Evolutionary conservation across 2,113 vertebrate species (phyloP), one percentile per base, ranked within the genome.

Genomic region (Rallus limicola): DNA sequence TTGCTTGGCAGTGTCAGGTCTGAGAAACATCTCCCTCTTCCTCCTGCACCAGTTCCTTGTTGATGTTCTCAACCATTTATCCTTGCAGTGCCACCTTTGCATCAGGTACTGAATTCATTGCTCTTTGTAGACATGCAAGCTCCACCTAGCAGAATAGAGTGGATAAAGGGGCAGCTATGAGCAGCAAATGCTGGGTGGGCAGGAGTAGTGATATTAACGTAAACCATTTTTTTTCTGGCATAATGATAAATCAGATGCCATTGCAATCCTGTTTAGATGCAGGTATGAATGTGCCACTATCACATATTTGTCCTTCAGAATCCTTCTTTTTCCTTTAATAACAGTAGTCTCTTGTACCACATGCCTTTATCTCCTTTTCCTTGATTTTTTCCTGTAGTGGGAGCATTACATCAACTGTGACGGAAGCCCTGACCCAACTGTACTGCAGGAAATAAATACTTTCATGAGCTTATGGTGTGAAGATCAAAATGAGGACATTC

Each of bases 391-490:
- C 21, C 89, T 58, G 50, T 81, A 99, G 99, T 99, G 99, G 99
- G 96, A 98, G 23, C 98, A 97, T 44, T 99, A 99, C 95, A 97
- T 98, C 87, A 50, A 82, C 2, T 99, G 99, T 83, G 98, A 99
- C 42, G 98, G 98, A 29, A 98, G n/a, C 48, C 99, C 99, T n/a
- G 98, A 99, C 77, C 99, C 99, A n/a, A 91, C 97, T 5, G 29
- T 98, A 3, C 94, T 97, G 38, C 97, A 91, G 60, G 99, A 99
- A 65, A 98, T 99, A 28, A 99, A 99, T 86, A 98, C 98, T 44
- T 99, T 98, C 84, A 98, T 99, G 78, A 99, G 96, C 80, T 91
- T 99, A 75, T 99, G 98, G 98, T 95, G 82, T 88, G 99, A 99
- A 29, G 97, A 99, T 68, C 93, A 76, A 34, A 97, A 98, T 23